phyloP scores from a whole-genome alignment of 2,797 vertebrate genomes.

The Silurus aristotelis region DNA sequence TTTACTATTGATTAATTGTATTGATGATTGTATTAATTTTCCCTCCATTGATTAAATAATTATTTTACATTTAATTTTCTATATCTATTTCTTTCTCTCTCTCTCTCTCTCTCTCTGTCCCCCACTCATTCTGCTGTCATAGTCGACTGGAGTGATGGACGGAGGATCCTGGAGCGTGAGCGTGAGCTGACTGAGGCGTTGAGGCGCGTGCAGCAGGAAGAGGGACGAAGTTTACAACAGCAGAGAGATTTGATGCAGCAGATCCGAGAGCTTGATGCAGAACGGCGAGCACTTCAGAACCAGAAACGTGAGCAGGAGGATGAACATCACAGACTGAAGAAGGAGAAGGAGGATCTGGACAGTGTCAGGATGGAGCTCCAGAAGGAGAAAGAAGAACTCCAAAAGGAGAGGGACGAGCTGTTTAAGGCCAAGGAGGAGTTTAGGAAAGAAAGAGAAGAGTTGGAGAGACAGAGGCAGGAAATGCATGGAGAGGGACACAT shows the following conservation, averaged over 20 bases:
- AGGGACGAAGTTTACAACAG: conserved; percentile 69
- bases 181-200: conserved; percentile 71
- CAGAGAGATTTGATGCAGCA: conserved; percentile 72
- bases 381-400: conserved; percentile 63
- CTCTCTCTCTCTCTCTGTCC: neutral
- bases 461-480: conserved; percentile 56
- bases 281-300: conserved; percentile 64
- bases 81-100: neutral
- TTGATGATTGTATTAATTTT: too few species aligned
- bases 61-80: neutral
- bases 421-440: conserved; percentile 42
- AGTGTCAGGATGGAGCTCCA: conserved; percentile 61
- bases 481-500: conserved; percentile 49
- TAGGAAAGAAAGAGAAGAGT: conserved; percentile 39
- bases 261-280: conserved; percentile 67
- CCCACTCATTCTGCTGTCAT: neutral
- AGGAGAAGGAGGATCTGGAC: conserved; percentile 66
- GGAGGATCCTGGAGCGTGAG: conserved; percentile 64
- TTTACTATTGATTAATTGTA: too few species aligned
- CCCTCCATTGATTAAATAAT: too few species aligned
- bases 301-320: conserved; percentile 69
- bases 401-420: conserved; percentile 59
- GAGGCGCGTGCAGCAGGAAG: conserved; percentile 71
- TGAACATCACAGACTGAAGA: conserved; percentile 64
- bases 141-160: conserved; percentile 53